Conservation (phyloP, 2,797 vertebrate species). For the Psittacula echo region DNA sequence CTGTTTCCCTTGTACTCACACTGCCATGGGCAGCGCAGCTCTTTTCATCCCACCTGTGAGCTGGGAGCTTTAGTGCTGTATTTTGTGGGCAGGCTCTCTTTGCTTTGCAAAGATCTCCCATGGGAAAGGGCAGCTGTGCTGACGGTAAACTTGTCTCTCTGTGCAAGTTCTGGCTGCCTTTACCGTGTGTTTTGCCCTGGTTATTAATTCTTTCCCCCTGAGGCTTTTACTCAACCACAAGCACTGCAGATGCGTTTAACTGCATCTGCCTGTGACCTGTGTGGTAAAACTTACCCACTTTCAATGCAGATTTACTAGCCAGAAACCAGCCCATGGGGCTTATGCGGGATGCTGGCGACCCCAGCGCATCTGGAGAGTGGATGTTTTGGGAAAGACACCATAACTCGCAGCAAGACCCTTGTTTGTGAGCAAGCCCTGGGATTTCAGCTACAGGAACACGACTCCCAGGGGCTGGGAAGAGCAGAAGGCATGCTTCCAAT, state of each 20-base stretch:
- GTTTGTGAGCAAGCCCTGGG: neutral
- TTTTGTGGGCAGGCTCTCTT: neutral
- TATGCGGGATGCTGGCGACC: neutral
- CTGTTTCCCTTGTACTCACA: fast-evolving
- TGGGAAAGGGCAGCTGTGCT: neutral
- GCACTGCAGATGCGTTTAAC: neutral
- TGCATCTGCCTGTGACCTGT: neutral
- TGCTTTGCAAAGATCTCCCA: neutral
- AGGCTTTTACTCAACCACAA: neutral
- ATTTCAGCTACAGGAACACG: neutral
- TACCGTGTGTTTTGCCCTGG: neutral
- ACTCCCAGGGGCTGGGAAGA: neutral
- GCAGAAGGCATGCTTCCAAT: neutral
- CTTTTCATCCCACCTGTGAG: neutral
- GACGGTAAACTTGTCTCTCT: neutral
- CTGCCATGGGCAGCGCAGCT: neutral
- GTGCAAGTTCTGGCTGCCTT: neutral
- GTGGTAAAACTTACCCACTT: neutral
- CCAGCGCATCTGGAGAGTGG: neutral
- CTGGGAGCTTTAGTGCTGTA: neutral
- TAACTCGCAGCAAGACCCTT: neutral
- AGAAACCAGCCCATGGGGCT: neutral
- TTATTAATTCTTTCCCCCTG: neutral
- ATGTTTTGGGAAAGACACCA: neutral
- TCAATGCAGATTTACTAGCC: neutral